Conservation (phyloP, 2,797 vertebrate species). For the Cygnus olor region DNA sequence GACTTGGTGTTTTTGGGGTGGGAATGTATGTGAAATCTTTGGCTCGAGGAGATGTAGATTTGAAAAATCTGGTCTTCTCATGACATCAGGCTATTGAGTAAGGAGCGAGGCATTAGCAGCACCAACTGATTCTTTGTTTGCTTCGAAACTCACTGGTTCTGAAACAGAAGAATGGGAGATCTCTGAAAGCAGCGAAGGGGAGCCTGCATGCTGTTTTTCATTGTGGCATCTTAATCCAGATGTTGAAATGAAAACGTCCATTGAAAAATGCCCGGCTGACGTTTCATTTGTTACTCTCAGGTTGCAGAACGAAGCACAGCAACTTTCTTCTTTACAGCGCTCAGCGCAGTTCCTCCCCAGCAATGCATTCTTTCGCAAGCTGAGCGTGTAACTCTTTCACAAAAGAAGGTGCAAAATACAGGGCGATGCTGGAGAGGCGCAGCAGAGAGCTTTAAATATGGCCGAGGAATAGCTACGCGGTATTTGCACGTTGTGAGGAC, state of each 20-base stretch:
- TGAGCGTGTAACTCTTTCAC: background rate
- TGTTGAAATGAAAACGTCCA: slow-evolving; percentile 35
- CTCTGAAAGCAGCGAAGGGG: slow-evolving; percentile 6
- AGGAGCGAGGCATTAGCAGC: slow-evolving; percentile 44
- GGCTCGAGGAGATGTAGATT: background rate
- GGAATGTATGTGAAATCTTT: slow-evolving; percentile 55
- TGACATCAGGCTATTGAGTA: slow-evolving; percentile 60
- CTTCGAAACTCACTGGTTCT: slow-evolving; percentile 51
- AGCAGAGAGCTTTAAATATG: background rate
- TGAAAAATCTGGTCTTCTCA: slow-evolving; percentile 63
- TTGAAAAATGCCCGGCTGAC: slow-evolving; percentile 26
- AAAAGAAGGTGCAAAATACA: background rate
- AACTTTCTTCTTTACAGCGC: background rate
- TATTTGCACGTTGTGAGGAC: background rate
- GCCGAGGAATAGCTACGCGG: background rate
- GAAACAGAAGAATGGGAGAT: slow-evolving; percentile 34
- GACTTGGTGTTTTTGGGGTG: slow-evolving; percentile 53
- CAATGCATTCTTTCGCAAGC: background rate
- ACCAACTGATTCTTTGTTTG: slow-evolving; percentile 47
- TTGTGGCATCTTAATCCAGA: slow-evolving; percentile 70
- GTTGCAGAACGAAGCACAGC: background rate
- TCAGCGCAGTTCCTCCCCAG: background rate
- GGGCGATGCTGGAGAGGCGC: background rate
- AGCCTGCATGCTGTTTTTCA: slow-evolving; percentile 48
- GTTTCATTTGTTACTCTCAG: slow-evolving; percentile 54